Base-by-base conservation (phyloP, 1,140 invertebrate species). In the Berghia stephanieae region DNA sequence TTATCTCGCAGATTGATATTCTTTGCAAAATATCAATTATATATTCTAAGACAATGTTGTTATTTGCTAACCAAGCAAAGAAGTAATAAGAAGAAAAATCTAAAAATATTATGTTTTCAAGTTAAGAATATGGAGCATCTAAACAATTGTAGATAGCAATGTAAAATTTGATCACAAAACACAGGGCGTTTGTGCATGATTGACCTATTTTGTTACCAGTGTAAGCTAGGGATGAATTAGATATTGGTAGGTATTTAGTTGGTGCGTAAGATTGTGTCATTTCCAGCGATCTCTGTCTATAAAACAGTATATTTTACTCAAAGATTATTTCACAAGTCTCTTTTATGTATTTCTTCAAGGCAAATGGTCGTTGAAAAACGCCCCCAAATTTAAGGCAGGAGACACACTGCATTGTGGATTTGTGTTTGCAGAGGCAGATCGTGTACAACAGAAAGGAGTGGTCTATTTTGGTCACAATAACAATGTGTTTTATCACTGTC, bases 391-490 rank as follows among this genome's bases (percentile, higher is more conserved):
- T 31, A 60, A 42, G 2, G 38, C 46, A 40, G 78, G 78, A 38
- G 78, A 79, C 60, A 77, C 52, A 38, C 36, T 79, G 36, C 75
- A 76, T 55, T 79, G 78, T 72, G 78, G 74, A 21, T 70, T 79
- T 44, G 49, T 79, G 6, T 79, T 79, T 60, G 57, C 69, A 24
- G 43, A 70, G 34, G 42, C 68, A 3, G 78, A 79, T 63, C 74
- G 78, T 16, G 69, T 77, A 3, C 27, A 34, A 10, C 78, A 79
- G 69, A 79, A 77, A 38, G 78, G 75, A 34, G 74, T 77, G 21
- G 78, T 79, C 44, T 77, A 66, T 46, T 79, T 79, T 43, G 72
- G 43, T 60, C n/a, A 68, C 78, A 79, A 79, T 75, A 38, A 60
- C 24, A 49, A 55, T 24, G 36, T 57, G 31, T 73, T 79, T 38